These are phyloP conservation scores for Smutsia temminckii DNA, from an alignment of 2,797 vertebrate species.

Conservation along the genomic window DNA sequence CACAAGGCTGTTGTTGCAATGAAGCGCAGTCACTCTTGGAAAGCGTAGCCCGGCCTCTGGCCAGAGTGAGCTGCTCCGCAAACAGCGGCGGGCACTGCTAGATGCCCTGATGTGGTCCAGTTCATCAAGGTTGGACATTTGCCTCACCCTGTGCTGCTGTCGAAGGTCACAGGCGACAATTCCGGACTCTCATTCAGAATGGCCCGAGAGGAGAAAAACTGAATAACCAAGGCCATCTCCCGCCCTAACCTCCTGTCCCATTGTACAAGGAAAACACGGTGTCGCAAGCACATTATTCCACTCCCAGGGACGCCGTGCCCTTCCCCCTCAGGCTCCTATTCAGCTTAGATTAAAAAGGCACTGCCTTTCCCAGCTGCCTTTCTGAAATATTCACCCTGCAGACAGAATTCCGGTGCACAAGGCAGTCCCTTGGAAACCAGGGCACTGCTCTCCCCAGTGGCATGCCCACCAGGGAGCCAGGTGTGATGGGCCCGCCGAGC, in stretches of 20 bases:
- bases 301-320: background rate
- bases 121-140: constrained; percentile 9
- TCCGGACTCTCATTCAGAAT: constrained; percentile 38
- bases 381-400: constrained; percentile 24
- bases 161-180: constrained; percentile 54
- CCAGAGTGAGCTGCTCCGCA: background rate
- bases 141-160: constrained; percentile 15
- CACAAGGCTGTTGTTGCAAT: background rate
- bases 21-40: background rate
- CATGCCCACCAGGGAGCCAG: background rate
- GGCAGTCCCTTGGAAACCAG: background rate
- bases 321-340: constrained; percentile 50
- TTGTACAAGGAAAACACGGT: constrained; percentile 26
- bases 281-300: background rate
- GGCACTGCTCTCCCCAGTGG: background rate
- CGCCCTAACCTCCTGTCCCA: background rate
- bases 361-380: constrained; percentile 66
- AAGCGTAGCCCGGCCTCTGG: background rate
- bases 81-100: background rate
- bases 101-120: background rate
- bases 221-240: background rate
- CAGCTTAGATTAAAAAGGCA: constrained; percentile 65
- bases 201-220: background rate
- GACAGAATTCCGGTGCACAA: background rate
- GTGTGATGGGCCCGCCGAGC: background rate